Conservation (phyloP, 2,113 vertebrate genomes). For the Balaenoptera acutorostrata region DNA sequence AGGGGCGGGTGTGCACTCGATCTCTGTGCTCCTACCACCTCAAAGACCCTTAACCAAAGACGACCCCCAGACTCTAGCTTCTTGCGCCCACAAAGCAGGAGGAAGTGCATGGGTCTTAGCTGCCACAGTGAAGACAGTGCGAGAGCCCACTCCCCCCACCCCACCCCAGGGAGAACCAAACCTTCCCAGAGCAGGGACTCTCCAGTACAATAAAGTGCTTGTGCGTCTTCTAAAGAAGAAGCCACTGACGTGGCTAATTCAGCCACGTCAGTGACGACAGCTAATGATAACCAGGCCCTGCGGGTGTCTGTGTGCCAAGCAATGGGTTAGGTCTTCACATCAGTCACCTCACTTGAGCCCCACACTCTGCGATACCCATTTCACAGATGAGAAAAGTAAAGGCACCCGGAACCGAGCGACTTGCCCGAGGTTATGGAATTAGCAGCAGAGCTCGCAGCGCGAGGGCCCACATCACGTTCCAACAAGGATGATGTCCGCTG, state of each 20-base stretch:
- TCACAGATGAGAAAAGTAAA: background rate
- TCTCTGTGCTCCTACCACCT: background rate
- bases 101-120: too few species aligned
- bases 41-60: background rate
- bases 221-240: background rate
- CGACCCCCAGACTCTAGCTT: background rate
- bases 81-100: background rate
- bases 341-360: background rate
- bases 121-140: too few species aligned
- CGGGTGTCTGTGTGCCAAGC: too few species aligned
- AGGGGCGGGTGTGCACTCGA: background rate
- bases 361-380: too few species aligned
- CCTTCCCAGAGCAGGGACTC: background rate
- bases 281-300: background rate
- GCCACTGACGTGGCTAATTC: too few species aligned
- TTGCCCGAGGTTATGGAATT: background rate
- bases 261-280: background rate
- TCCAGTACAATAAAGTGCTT: background rate
- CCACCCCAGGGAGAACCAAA: background rate
- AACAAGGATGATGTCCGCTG: too few species aligned
- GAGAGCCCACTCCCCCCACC: too few species aligned
- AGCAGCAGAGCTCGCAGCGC: too few species aligned
- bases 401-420: background rate
- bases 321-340: background rate
- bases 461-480: background rate